Evolutionary conservation across 2,888 invertebrate species (phyloP).

Genomic region (Blastobasis adustella): DNA sequence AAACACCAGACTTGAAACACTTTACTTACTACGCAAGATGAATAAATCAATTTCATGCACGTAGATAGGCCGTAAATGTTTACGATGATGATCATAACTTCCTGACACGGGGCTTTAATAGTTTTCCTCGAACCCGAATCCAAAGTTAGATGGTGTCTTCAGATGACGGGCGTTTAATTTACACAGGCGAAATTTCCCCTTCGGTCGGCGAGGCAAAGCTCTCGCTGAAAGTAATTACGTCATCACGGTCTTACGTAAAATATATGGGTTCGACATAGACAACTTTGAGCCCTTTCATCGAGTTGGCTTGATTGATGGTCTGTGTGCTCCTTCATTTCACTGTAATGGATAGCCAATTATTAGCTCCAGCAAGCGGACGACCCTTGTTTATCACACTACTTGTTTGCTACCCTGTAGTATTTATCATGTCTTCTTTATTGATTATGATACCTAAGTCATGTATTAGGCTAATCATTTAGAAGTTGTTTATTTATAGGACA

Average conservation of each 20-base stretch:
- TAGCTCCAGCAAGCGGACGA: too few species aligned
- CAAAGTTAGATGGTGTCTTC: background rate
- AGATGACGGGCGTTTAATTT: constrained; percentile 8
- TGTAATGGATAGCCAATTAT: too few species aligned
- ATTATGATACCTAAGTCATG: too few species aligned
- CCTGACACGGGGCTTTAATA: background rate
- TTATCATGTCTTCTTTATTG: too few species aligned
- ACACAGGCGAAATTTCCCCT: constrained; percentile 1
- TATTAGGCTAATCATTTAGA: too few species aligned
- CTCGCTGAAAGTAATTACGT: constrained; percentile 22
- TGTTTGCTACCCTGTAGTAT: too few species aligned
- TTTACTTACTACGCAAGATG: background rate
- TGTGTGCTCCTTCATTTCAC: background rate
- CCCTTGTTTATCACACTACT: too few species aligned
- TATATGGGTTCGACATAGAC: constrained; percentile 28
- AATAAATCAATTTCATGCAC: background rate
- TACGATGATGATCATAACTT: background rate
- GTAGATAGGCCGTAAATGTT: background rate
- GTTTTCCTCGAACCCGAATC: background rate
- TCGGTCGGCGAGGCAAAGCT: constrained; percentile 1
- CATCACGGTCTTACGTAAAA: constrained; percentile 20
- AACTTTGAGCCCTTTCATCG: constrained; percentile 30
- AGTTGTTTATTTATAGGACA: too few species aligned
- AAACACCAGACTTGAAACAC: too few species aligned
- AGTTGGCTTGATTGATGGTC: constrained; percentile 29